A percentile compares a stretch with the other conserved stretches of the same genome.
Conservation (phyloP, 2,797 vertebrate genomes). For the Eulemur coronatus region DNA sequence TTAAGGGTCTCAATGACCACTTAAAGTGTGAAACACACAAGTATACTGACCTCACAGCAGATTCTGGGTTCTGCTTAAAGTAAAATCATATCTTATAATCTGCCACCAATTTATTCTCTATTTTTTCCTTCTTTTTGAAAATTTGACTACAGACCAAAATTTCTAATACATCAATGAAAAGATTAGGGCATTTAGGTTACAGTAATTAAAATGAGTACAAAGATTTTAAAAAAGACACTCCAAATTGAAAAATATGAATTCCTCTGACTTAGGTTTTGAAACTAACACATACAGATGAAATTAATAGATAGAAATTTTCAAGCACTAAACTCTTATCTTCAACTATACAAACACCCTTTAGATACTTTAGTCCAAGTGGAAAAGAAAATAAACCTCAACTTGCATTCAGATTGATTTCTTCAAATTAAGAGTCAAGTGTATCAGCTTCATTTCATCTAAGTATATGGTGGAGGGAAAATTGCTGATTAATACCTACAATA, state of each 20-base stretch:
- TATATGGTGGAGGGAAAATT: background rate
- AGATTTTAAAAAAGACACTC: background rate
- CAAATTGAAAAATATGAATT: constrained; percentile 11
- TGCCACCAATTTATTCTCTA: background rate
- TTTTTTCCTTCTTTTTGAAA: constrained; percentile 12
- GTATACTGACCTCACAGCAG: background rate
- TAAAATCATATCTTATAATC: background rate
- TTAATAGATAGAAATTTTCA: background rate
- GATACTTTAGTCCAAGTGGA: background rate
- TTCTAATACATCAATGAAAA: background rate
- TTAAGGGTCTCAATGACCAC: background rate
- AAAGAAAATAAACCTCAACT: background rate
- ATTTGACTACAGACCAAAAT: background rate
- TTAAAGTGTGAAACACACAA: background rate
- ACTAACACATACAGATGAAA: background rate
- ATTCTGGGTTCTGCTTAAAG: background rate
- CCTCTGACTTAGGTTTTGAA: background rate
- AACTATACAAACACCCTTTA: background rate
- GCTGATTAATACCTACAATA: background rate
- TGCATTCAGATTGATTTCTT: background rate
- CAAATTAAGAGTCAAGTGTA: background rate
- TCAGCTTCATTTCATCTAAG: background rate
- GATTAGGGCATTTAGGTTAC: background rate
- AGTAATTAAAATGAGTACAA: background rate
- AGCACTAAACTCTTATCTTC: background rate